Evolutionary conservation across 2,113 vertebrate species (phyloP), one percentile per base, ranked within the genome.

Genomic region (Zosterops lateralis): DNA sequence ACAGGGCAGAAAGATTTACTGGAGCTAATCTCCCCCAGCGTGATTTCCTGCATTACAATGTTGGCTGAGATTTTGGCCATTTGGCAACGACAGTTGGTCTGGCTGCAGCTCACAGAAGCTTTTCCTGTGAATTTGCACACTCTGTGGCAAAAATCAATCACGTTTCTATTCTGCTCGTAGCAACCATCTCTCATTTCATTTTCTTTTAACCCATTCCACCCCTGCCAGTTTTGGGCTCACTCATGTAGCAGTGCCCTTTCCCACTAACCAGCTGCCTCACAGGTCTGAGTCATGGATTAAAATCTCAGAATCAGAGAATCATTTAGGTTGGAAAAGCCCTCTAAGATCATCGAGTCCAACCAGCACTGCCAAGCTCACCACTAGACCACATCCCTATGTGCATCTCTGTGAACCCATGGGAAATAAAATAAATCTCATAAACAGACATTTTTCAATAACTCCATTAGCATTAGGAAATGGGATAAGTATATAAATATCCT

Each of bases 61-160:
- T 64, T 92, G 94, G 93, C 90, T 83, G 94, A 53, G 87, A 53
- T 88, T 74, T 57, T 45, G 84, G 75, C 94, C 94, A 93, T 95
- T 95, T 95, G 93, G 94, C 94, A 92, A 36, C 1, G 3, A 74
- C 96, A 96, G 90, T 90, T 96, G 96, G 82, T 95, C 85, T 91
- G 90, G 73, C 87, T 93, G 85, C 87, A 86, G 82, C 82, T 90
- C 68, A 2, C 75, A 48, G 87, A 6, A 77, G 82, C 64, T 90
- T 88, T 71, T 89, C 28, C 6, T 74, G 64, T 64, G 93, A 95
- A 95, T 97, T 95, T 58, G 4, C 94, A 91, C 84, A 32, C 75
- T 80, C 66, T 29, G 56, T 90, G 88, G 79, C 85, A 93, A 93
- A 83, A 93, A 86, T 85, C 90, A 83, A 66, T 93, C 92, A 71